A percentile compares a stretch with the other conserved stretches of the same genome.
Conservation (phyloP, 2,888 invertebrate genomes). For the Selenia dentaria region DNA sequence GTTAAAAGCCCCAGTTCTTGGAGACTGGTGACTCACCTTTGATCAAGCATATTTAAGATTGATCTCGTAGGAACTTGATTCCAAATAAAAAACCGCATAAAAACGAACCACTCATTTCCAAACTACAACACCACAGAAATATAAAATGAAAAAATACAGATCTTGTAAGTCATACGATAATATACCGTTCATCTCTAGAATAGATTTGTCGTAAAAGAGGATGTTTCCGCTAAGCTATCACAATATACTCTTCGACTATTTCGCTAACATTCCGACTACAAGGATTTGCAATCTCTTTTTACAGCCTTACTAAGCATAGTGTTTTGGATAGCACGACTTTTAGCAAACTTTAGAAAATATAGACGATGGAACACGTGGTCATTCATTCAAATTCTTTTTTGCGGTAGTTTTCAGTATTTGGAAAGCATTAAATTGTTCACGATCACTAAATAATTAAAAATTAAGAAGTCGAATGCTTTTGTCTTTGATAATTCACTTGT, state of each 20-base stretch:
- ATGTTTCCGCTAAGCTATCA: constrained; percentile 73
- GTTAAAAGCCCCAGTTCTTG: too few relatives aligned
- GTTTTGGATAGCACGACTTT: constrained; percentile 37
- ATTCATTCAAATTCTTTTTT: constrained; percentile 22
- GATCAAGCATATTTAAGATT: too few relatives aligned
- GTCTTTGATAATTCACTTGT: too few relatives aligned
- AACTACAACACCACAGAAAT: too few relatives aligned
- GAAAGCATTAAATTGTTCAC: constrained; percentile 4
- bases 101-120: too few relatives aligned
- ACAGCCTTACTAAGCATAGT: constrained; percentile 57
- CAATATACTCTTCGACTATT: constrained; percentile 69
- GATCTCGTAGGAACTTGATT: too few relatives aligned
- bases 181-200: constrained; percentile 31
- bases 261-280: constrained; percentile 60
- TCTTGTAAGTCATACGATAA: too few relatives aligned
- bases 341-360: constrained; percentile 44
- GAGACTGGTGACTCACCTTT: too few relatives aligned
- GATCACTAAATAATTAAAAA: background rate
- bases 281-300: constrained; percentile 74
- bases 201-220: constrained; percentile 42
- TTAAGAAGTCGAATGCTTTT: too few relatives aligned
- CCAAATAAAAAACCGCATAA: too few relatives aligned
- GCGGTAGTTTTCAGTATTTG: background rate
- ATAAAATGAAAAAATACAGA: too few relatives aligned
- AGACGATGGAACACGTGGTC: constrained; percentile 11